phyloP scores from a whole-genome alignment of 2,113 vertebrate genomes.

The Pterophyllum scalare region DNA sequence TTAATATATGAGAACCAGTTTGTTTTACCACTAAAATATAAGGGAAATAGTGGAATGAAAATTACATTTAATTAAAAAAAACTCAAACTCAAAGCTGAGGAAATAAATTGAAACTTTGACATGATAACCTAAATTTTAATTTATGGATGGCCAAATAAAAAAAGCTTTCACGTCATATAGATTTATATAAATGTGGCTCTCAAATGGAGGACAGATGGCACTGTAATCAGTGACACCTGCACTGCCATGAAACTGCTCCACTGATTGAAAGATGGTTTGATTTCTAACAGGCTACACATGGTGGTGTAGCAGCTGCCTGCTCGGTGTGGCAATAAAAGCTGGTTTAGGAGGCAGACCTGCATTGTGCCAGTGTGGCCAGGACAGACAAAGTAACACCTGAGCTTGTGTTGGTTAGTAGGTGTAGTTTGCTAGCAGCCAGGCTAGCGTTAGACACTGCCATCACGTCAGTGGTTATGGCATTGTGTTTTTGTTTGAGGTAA shows the following conservation, averaged over 20 bases:
- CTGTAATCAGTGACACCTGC: not conserved
- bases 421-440: conserved; percentile 44
- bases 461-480: conserved; percentile 52
- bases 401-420: conserved; percentile 23
- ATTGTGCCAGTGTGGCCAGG: not conserved
- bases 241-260: not conserved
- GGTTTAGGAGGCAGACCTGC: fast-evolving
- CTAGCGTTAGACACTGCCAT: conserved; percentile 60
- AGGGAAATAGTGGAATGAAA: not conserved
- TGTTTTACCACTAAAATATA: not conserved
- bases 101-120: not conserved
- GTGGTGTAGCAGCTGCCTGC: not conserved
- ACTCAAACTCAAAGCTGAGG: not conserved
- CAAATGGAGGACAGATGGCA: not conserved
- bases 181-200: fast-evolving
- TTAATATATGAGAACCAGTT: too few relatives aligned
- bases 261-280: not conserved
- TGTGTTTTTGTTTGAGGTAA: conserved; percentile 5
- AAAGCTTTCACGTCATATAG: not conserved
- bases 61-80: too few relatives aligned
- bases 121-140: not conserved
- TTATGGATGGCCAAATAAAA: not conserved
- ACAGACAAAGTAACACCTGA: fast-evolving
- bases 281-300: conserved; percentile 12
- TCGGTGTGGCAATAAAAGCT: conserved; percentile 31